Conservation (phyloP, 2,797 vertebrate species). For the Poecilia velifera region DNA sequence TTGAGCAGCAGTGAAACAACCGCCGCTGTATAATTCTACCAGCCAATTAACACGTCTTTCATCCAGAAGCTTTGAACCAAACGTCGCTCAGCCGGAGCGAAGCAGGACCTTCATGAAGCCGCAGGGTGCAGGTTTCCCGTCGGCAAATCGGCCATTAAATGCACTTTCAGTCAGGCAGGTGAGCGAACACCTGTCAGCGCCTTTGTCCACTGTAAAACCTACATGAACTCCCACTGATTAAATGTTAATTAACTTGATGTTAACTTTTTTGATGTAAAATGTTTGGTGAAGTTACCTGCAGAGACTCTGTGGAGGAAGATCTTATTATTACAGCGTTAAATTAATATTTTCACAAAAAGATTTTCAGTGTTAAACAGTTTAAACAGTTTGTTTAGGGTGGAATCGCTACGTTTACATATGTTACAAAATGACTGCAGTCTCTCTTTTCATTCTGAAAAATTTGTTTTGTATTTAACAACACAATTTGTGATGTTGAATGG, state of each 20-base stretch:
- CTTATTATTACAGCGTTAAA: neutral
- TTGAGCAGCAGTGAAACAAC: neutral
- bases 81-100: slow-evolving; percentile 6
- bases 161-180: slow-evolving; percentile 14
- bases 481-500: no score
- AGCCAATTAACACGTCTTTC: slow-evolving; percentile 26
- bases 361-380: neutral
- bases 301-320: neutral
- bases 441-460: no score
- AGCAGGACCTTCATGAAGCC: slow-evolving; percentile 14
- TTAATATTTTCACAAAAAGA: neutral
- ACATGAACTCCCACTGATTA: neutral
- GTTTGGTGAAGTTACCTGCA: neutral
- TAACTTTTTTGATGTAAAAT: neutral
- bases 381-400: neutral
- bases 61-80: slow-evolving; percentile 21
- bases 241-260: neutral
- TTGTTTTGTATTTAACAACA: no score
- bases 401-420: no score
- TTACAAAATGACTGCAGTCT: no score
- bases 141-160: slow-evolving; percentile 4
- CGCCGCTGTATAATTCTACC: slow-evolving; percentile 2
- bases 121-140: neutral
- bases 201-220: neutral
- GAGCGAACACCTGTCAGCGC: neutral